Percentiles rank a stretch among this genome's conserved stretches.
Conservation (phyloP, 2,797 vertebrate species). For the Cryptoprocta ferox region DNA sequence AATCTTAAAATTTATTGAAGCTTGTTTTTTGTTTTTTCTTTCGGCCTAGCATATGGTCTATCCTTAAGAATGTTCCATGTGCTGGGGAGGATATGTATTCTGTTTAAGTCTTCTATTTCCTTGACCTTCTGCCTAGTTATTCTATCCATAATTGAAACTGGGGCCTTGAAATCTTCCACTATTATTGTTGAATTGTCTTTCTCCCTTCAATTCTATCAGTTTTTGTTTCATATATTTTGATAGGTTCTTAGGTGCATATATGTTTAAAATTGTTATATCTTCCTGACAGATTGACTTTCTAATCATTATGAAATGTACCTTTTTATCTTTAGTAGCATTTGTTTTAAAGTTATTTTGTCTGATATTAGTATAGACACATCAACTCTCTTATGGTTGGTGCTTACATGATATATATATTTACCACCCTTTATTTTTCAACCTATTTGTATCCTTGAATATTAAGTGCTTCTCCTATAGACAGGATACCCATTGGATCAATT, state of each 20-base stretch:
- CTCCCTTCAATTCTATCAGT: neutral
- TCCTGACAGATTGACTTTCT: neutral
- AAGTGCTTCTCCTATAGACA: neutral
- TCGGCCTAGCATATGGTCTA: neutral
- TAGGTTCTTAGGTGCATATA: neutral
- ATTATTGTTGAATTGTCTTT: neutral
- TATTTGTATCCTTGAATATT: conserved; percentile 12
- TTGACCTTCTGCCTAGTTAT: neutral
- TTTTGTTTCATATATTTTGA: neutral
- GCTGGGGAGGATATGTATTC: neutral
- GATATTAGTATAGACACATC: neutral
- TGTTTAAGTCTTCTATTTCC: neutral
- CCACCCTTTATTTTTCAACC: neutral
- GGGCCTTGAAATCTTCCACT: neutral
- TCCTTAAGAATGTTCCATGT: neutral
- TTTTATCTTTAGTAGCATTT: neutral
- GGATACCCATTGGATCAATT: neutral
- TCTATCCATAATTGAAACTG: neutral
- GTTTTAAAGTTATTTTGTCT: neutral
- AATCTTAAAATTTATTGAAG: neutral
- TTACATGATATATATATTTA: neutral
- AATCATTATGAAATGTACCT: neutral
- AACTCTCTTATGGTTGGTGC: neutral
- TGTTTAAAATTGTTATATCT: neutral
- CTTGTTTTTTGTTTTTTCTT: neutral